A percentile compares a stretch with the other conserved stretches of the same genome.
Conservation (phyloP, 2,113 vertebrate genomes). For the Larimichthys polyactis region DNA sequence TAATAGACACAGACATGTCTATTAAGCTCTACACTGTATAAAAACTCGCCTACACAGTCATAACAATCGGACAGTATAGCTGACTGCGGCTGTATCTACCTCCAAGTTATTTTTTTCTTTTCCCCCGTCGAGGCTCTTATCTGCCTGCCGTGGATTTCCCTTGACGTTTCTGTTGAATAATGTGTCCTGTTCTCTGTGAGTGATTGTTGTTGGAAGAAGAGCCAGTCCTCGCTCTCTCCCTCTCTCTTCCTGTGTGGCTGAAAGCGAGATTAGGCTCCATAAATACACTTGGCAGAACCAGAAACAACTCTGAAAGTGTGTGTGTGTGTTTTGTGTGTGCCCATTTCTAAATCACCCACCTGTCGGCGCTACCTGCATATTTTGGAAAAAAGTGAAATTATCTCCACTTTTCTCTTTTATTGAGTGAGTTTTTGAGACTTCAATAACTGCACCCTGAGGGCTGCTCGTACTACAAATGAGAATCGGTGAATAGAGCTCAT, state of each 20-base stretch:
- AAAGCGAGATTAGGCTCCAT: slow-evolving; percentile 75
- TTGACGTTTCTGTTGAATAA: slow-evolving; percentile 66
- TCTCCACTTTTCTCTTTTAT: slow-evolving; percentile 9
- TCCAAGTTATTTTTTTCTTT: background rate
- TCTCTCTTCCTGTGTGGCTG: slow-evolving; percentile 70
- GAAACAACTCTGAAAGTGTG: slow-evolving; percentile 35
- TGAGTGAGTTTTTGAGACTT: slow-evolving; percentile 35
- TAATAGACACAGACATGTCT: background rate
- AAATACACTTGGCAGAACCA: slow-evolving; percentile 74
- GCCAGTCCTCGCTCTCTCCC: slow-evolving; percentile 27
- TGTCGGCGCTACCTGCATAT: slow-evolving; percentile 40
- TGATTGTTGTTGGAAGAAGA: slow-evolving; percentile 69
- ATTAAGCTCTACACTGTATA: background rate
- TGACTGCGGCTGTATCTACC: slow-evolving; percentile 37
- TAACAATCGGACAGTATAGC: slow-evolving; percentile 27
- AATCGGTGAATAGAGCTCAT: slow-evolving; percentile 57
- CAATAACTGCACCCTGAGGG: slow-evolving; percentile 42
- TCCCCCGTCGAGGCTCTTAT: slow-evolving; percentile 46
- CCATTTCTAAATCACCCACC: slow-evolving; percentile 49
- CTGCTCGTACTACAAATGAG: slow-evolving; percentile 57
- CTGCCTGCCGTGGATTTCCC: slow-evolving; percentile 54
- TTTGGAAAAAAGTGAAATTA: slow-evolving; percentile 26
- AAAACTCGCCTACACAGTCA: slow-evolving; percentile 4
- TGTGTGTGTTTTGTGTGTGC: slow-evolving; percentile 37
- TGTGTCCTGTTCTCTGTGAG: slow-evolving; percentile 67